Base-by-base conservation (phyloP, 2,113 vertebrate genomes). In the Siniperca chuatsi region DNA sequence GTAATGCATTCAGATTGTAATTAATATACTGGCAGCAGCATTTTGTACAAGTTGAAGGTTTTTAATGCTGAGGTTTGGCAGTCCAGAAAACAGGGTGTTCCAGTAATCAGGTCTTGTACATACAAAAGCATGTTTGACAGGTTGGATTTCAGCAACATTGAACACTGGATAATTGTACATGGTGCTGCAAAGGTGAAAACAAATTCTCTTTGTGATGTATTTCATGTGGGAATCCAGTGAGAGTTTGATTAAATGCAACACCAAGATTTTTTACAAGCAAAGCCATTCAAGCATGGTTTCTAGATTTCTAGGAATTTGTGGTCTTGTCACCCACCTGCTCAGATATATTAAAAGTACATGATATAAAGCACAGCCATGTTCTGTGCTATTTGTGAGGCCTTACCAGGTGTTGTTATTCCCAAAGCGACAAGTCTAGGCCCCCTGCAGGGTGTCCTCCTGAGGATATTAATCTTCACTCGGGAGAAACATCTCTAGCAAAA, bases 401-500 rank as follows among this genome's bases (percentile, higher is more conserved):
- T 54, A 44, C 70, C 78, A 84, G 81, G 70, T 89, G 82, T 78
- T 62, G 25, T 81, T 86, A 76, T 90, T 68, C 82, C 78, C 75
- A 50, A 37, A 18, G 15, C 12, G 61, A 48, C 50, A 81, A 29
- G 20, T 57, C 20, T 10, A 16, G 8, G 23, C 60, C 23, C 18
- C 52, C 69, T 61, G 50, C 46, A 66, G 55, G 18, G 65, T 18
- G 44, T 54, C 55, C 29, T 62, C 60, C 81, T 82, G 76, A 50
- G 50, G 81, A 75, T 82, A 72, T 73, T 78, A 70, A 88, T 84
- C 62, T 84, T 81, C 60, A 23, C 57, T 73, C 11, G 16, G 42
- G 68, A 76, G 42, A 74, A 82, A 29, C 62, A 37, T 55, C 55
- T 79, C 37, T 25, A 50, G 67, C 50, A 54, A 69, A 84, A 84